Evolutionary conservation across 2,797 vertebrate species (phyloP).

Genomic region (Acanthurus leucopareius): DNA sequence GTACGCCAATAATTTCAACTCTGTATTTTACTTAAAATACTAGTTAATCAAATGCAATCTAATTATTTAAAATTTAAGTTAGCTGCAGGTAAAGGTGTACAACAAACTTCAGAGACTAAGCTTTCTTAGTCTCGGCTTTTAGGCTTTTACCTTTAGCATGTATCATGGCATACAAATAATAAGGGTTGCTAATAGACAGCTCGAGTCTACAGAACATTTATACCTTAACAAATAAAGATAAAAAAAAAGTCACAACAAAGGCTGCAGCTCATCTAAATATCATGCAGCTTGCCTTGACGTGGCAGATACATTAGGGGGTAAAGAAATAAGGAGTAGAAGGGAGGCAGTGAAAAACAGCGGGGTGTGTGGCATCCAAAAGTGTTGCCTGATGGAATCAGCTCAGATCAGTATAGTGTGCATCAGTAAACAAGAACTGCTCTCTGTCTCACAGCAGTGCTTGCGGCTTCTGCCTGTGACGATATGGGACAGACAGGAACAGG

Average conservation of each 20-base stretch:
- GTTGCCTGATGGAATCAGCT: constrained; percentile 84
- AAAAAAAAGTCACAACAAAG: constrained; percentile 42
- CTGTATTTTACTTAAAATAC: constrained; percentile 28
- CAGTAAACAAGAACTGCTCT: constrained; percentile 76
- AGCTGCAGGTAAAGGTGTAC: neutral
- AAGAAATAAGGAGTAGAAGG: constrained; percentile 51
- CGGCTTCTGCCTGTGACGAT: constrained; percentile 67
- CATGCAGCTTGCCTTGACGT: constrained; percentile 42
- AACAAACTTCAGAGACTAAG: neutral
- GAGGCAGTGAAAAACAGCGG: constrained; percentile 56
- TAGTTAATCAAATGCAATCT: constrained; percentile 16
- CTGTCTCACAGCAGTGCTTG: constrained; percentile 65
- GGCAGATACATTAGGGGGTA: constrained; percentile 56
- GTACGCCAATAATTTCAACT: constrained; percentile 56
- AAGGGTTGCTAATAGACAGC: constrained; percentile 6
- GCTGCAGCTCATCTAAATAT: constrained; percentile 39
- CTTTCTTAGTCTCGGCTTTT: neutral
- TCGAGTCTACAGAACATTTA: neutral
- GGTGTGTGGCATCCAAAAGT: constrained; percentile 73
- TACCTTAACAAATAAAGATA: constrained; percentile 11
- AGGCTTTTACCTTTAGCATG: neutral
- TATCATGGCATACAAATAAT: neutral
- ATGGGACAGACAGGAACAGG: constrained; percentile 72
- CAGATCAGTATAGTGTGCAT: constrained; percentile 79
- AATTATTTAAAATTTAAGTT: constrained; percentile 16